Conservation (phyloP, 2,113 vertebrate species). For the Mionectes macconnelli region DNA sequence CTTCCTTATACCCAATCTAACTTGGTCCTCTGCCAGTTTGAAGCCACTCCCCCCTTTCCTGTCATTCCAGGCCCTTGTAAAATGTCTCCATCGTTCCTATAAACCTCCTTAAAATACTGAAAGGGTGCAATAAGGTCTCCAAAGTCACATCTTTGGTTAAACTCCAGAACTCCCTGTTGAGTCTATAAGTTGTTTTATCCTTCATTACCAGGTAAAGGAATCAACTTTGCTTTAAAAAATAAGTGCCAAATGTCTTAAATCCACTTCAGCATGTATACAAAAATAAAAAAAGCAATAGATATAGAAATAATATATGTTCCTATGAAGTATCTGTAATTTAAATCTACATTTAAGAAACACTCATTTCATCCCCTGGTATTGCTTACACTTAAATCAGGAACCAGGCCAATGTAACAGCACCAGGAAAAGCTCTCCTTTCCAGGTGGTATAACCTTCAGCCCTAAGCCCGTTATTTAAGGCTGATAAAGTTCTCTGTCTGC, state of each 20-base stretch:
- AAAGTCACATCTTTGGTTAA: not conserved
- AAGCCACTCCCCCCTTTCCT: not conserved
- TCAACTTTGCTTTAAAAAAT: not conserved
- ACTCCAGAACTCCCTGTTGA: not conserved
- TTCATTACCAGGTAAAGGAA: not conserved
- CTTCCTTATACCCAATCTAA: not conserved
- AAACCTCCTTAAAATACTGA: not conserved
- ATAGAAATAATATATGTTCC: not conserved
- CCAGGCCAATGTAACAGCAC: accelerated
- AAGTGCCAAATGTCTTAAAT: not conserved
- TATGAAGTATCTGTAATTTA: not conserved
- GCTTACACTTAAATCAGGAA: not conserved
- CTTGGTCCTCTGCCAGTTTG: not conserved
- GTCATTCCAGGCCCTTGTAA: not conserved
- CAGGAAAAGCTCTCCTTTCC: not conserved
- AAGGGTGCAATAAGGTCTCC: not conserved
- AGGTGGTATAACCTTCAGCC: not conserved
- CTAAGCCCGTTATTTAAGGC: not conserved
- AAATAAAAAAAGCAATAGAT: not conserved
- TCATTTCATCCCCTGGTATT: not conserved
- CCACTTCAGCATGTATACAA: accelerated
- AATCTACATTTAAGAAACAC: not conserved
- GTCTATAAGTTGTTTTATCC: not conserved
- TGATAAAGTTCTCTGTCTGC: not conserved
- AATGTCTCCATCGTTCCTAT: not conserved